Base-by-base conservation (phyloP, 1,140 invertebrate species). In the Venustaconcha ellipsiformis region DNA sequence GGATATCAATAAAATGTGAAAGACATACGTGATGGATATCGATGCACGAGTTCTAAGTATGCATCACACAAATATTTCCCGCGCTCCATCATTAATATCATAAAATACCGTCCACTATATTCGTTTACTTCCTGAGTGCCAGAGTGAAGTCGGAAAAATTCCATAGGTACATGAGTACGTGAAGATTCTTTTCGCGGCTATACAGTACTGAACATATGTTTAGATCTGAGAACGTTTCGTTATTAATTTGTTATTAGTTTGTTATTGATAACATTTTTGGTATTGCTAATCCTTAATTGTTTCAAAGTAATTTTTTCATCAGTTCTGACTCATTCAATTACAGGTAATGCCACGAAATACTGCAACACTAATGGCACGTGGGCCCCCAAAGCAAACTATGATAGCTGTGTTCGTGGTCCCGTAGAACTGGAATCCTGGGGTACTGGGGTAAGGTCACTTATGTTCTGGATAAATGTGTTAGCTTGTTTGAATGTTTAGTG, bases 321-420 rank as follows among this genome's bases (percentile, higher is more conserved):
- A 55, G 26, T 72, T 14, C 11, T 57, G 37, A 62, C n/a, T 57
- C 58, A 58, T 76, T 20, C 37, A 14, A 80, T 90, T 89, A 65
- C 92, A 95, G 95, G 94, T 85, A 95, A 95, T 85, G 94, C 94
- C 0, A 94, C 93, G 11, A 92, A 93, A 64, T 89, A 91, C 62
- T 96, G 95, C 84, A 87, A 91, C 80, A 76, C 79, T 14, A 93
- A 94, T 80, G 94, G 94, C 1, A 92, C 91, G 2, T 96, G 95
- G 95, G 90, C 92, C 67, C 91, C 90, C 72, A 93, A 92, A 79
- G 91, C 94, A 0, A 91, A 95, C 83, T 95, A 95, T 85, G 90
- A 90, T 13, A 88, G 91, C 76, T 96, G 95, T 86, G 70, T 81
- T 20, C 82, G 87, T 11, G 63, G 65, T 14, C 20, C 57, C 3